Evolutionary conservation across 2,113 vertebrate species (phyloP), one percentile per base, ranked within the genome.

Genomic region (Rhagologus leucostigma): DNA sequence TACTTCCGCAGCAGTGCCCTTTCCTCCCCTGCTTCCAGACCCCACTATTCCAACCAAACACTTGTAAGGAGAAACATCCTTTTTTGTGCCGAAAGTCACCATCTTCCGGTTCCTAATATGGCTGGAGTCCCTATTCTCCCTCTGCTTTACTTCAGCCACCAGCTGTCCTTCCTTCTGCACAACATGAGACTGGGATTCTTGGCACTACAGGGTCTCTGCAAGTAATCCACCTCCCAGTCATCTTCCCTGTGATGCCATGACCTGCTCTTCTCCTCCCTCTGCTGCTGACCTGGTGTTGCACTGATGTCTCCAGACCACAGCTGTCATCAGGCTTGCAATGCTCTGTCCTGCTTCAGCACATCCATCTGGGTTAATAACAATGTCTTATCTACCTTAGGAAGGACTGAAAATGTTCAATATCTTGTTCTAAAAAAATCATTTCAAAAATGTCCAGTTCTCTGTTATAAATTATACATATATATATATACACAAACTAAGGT

Each of bases 221-320:
- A 33, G n/a, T 30, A 30, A 32, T 20, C 2, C 0, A 21, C 18
- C 5, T 46, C 32, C 3, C 5, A 69, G 27, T 11, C 8, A 1
- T 37, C 1, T 1, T 85, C 17, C 20, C 44, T 64, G 44, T 27
- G 35, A 9, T 59, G 16, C 23, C 47, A 39, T 1, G 7, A 16
- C 13, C 23, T 39, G 18, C 9, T 60, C n/a, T 60, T 33, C 35
- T 87, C 11, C 18, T 49, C 7, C 33, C 32, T 69, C 27, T 74
- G 22, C 41, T 8, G 2, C 29, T 74, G 44, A 33, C 4, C 41
- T 65, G 20, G 42, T 49, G 22, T 18, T 71, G 17, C 35, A 35
- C 15, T 26, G 33, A 21, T 47, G 10, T 59, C 30, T 55, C 30
- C 37, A 65, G 27, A 57, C 6, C n/a, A 71, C 14, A 63, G 23